These are phyloP conservation scores for Hestina assimilis DNA, from an alignment of 1,140 invertebrate species.

Conservation along the genomic window DNA sequence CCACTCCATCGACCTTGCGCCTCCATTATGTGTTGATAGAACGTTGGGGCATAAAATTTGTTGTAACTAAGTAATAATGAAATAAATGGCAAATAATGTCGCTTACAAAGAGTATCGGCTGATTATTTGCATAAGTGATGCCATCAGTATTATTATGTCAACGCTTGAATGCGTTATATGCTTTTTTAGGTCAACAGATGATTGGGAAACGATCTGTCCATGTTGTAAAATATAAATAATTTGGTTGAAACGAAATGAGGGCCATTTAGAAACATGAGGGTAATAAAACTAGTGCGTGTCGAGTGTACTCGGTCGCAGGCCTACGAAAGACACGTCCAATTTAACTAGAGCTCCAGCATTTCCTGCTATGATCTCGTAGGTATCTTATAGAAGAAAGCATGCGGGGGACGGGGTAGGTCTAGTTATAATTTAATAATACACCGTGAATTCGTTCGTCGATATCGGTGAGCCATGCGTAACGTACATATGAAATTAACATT, in stretches of 20 bases:
- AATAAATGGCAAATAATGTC: not conserved
- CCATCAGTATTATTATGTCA: constrained; percentile 65
- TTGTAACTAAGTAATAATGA: not conserved
- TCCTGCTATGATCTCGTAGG: constrained; percentile 22
- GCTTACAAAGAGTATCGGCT: constrained; percentile 15
- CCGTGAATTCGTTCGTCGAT: constrained; percentile 48
- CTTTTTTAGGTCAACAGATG: constrained; percentile 73
- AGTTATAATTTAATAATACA: constrained; percentile 37
- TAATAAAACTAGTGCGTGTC: constrained; percentile 78
- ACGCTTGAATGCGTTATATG: constrained; percentile 69
- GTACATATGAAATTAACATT: constrained; percentile 66
- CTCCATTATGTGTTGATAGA: constrained; percentile 10
- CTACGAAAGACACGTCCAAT: constrained; percentile 33
- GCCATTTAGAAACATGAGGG: constrained; percentile 78
- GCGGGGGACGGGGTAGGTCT: constrained; percentile 38
- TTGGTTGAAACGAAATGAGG: constrained; percentile 75
- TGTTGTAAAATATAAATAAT: constrained; percentile 78
- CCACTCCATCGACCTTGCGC: constrained; percentile 6
- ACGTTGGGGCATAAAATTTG: not conserved
- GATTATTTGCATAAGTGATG: constrained; percentile 43
- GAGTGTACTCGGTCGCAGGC: constrained; percentile 67
- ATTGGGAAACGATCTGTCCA: constrained; percentile 75
- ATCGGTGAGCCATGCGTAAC: constrained; percentile 52
- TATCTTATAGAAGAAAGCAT: constrained; percentile 23
- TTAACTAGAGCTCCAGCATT: constrained; percentile 27